Evolutionary conservation across 2,113 vertebrate species (phyloP).

Genomic region (Isurus oxyrinchus): DNA sequence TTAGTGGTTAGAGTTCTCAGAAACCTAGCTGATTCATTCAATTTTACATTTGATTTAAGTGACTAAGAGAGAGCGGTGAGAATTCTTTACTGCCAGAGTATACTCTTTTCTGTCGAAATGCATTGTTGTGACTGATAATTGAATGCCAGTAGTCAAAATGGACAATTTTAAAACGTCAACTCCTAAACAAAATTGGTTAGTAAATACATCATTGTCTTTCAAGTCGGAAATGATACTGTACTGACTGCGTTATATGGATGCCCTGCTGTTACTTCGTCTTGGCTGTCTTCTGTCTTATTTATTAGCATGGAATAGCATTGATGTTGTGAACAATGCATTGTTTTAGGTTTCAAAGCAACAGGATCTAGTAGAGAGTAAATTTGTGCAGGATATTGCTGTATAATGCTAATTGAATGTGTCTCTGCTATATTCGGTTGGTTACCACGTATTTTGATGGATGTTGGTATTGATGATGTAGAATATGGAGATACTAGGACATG

Average conservation of each 20-base stretch:
- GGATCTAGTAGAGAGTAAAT: slow-evolving; percentile 37
- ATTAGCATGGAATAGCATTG: slow-evolving; percentile 41
- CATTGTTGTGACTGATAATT: slow-evolving; percentile 38
- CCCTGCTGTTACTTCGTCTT: slow-evolving; percentile 45
- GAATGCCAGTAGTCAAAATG: slow-evolving; percentile 41
- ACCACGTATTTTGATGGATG: slow-evolving; percentile 38
- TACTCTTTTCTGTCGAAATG: slow-evolving; percentile 39
- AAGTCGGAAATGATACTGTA: slow-evolving; percentile 45
- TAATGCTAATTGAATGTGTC: slow-evolving; percentile 44
- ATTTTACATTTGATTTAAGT: slow-evolving; percentile 41
- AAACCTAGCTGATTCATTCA: slow-evolving; percentile 42
- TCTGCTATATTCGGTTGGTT: slow-evolving; percentile 40
- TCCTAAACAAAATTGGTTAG: slow-evolving; percentile 49
- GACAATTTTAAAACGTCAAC: slow-evolving; percentile 47
- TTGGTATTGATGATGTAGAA: slow-evolving; percentile 42
- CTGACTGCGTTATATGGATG: slow-evolving; percentile 43
- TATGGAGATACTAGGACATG: slow-evolving; percentile 38
- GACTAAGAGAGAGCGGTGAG: slow-evolving; percentile 6
- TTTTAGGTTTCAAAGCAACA: slow-evolving; percentile 36
- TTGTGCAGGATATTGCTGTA: slow-evolving; percentile 36
- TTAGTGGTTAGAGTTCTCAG: slow-evolving; percentile 37
- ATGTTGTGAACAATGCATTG: slow-evolving; percentile 41
- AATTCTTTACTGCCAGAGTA: slow-evolving; percentile 6
- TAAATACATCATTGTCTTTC: slow-evolving; percentile 48
- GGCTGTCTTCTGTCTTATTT: slow-evolving; percentile 44